Evolutionary conservation across 1,140 invertebrate species (phyloP).

Genomic region (Scylla paramamosain): DNA sequence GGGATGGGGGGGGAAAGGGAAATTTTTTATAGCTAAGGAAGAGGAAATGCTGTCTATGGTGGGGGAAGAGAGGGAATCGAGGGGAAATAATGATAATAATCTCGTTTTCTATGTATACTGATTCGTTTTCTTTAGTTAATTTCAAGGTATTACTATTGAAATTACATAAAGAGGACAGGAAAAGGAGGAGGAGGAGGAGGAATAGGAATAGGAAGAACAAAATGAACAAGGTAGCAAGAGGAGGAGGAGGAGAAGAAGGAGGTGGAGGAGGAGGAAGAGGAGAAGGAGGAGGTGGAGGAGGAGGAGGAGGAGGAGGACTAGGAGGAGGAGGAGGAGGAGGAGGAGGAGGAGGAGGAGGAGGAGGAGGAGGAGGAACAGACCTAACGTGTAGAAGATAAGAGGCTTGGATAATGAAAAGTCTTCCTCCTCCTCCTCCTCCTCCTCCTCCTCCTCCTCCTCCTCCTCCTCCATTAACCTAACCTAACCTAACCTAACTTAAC

Average conservation of each 20-base stretch:
- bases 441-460: too few species aligned
- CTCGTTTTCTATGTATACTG: neutral
- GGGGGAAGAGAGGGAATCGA: neutral
- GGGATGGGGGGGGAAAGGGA: neutral
- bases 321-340: too few species aligned
- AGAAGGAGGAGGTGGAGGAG: neutral
- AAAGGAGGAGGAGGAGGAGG: neutral
- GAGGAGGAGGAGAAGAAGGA: neutral
- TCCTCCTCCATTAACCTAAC: too few species aligned
- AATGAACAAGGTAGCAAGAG: too few species aligned
- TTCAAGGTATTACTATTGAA: neutral
- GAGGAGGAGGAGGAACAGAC: too few species aligned
- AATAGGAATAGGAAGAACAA: neutral
- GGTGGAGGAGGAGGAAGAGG: neutral
- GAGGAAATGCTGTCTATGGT: neutral
- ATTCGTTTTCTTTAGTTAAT: neutral
- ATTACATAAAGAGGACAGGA: neutral
- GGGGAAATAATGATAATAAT: neutral
- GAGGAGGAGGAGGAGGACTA: too few species aligned
- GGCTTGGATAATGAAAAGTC: too few species aligned
- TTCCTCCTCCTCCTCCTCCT: too few species aligned
- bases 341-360: too few species aligned
- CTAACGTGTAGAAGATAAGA: too few species aligned
- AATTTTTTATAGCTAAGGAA: neutral
- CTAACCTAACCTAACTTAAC: too few species aligned